These are phyloP conservation scores for Trichogramma evanescens DNA, from an alignment of 2,888 invertebrate genomes.

Conservation along the genomic window DNA sequence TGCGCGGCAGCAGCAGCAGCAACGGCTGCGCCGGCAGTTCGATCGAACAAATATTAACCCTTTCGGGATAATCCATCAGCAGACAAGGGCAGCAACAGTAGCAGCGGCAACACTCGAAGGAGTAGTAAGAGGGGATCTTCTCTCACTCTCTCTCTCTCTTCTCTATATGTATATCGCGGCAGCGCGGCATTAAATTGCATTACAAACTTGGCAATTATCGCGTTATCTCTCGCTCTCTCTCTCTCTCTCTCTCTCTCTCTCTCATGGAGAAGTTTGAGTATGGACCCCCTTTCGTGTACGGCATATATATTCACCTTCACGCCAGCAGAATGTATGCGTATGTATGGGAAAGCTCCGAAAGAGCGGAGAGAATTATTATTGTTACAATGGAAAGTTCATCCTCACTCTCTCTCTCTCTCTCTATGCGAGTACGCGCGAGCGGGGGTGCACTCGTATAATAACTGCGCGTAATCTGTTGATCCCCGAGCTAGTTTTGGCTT, in stretches of 20 bases:
- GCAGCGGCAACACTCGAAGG: not conserved
- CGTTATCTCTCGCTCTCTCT: constrained; percentile 16
- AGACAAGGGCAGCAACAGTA: not conserved
- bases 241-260: not conserved
- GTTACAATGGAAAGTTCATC: constrained; percentile 14
- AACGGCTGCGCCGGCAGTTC: too few species aligned
- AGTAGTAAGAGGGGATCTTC: too few species aligned
- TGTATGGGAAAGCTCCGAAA: not conserved
- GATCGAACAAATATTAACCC: constrained; percentile 13
- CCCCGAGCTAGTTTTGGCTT: too few species aligned
- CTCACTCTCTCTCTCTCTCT: not conserved
- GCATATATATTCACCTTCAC: too few species aligned
- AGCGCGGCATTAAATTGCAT: constrained; percentile 16
- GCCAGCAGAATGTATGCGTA: too few species aligned
- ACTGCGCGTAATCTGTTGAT: too few species aligned
- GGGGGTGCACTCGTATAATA: too few species aligned
- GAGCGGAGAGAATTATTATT: constrained; percentile 11
- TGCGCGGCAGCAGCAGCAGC: too few species aligned
- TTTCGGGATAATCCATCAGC: constrained; percentile 3
- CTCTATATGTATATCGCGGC: not conserved
- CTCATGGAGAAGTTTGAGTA: constrained; percentile 13
- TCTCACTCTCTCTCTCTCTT: too few species aligned
- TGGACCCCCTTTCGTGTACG: too few species aligned
- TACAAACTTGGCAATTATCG: constrained; percentile 23
- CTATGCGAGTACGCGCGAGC: not conserved